Evolutionary conservation across 2,797 vertebrate species (phyloP).

Genomic region (Esox masquinongy): DNA sequence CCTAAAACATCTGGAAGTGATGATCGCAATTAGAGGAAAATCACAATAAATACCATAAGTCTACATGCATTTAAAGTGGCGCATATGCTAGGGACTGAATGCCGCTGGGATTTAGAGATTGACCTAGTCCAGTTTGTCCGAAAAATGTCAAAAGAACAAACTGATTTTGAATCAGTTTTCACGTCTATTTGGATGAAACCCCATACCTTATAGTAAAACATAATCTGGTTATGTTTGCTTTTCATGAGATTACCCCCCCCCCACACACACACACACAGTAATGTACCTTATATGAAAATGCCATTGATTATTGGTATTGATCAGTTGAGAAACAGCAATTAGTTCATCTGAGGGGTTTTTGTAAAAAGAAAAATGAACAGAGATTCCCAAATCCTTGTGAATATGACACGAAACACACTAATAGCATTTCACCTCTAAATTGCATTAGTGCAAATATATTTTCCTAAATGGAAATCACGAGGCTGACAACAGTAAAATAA

Average conservation of each 20-base stretch:
- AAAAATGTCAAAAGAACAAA: not conserved
- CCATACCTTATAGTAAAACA: not conserved
- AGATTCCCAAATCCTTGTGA: not conserved
- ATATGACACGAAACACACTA: not conserved
- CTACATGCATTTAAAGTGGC: not conserved
- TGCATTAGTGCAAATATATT: constrained; percentile 1
- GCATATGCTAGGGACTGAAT: not conserved
- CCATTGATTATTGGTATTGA: not conserved
- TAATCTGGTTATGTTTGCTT: not conserved
- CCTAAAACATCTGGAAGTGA: constrained; percentile 3
- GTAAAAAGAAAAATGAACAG: not conserved
- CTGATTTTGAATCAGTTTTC: not conserved
- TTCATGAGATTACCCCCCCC: not conserved
- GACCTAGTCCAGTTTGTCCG: not conserved
- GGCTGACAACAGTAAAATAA: not conserved
- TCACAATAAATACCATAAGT: not conserved
- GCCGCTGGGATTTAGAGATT: not conserved
- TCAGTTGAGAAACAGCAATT: not conserved
- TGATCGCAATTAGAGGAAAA: not conserved
- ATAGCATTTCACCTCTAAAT: not conserved
- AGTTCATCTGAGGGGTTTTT: not conserved
- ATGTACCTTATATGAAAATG: not conserved
- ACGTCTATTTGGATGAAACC: not conserved
- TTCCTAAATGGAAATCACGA: not conserved
- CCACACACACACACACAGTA: no score